Conservation (phyloP, 2,797 vertebrate species). For the Anolis apletophallus region DNA sequence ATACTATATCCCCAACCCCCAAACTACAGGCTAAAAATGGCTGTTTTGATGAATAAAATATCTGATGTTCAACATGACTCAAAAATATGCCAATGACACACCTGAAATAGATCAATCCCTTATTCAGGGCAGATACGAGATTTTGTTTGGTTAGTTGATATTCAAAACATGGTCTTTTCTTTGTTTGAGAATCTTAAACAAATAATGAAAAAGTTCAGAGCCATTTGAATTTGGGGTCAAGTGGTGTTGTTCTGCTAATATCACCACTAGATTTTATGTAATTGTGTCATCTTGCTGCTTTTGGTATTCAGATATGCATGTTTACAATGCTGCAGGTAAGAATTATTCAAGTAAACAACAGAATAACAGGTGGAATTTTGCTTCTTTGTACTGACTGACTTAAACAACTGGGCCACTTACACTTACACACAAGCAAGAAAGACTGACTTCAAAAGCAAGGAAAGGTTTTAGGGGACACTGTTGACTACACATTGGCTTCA, state of each 20-base stretch:
- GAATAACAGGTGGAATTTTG: conserved; percentile 53
- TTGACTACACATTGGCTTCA: conserved; percentile 44
- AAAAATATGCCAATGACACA: neutral
- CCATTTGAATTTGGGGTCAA: conserved; percentile 42
- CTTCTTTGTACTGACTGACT: conserved; percentile 48
- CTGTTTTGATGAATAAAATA: neutral
- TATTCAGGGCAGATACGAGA: neutral
- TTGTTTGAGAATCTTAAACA: neutral
- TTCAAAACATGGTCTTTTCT: neutral
- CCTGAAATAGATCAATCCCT: too few species aligned
- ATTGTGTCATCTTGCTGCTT: conserved; percentile 35
- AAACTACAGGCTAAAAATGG: neutral
- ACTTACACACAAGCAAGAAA: conserved; percentile 25
- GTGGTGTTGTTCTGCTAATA: neutral
- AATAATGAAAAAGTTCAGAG: neutral
- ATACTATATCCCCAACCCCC: too few species aligned
- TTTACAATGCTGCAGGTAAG: conserved; percentile 39
- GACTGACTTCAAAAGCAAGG: conserved; percentile 49
- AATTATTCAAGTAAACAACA: conserved; percentile 40
- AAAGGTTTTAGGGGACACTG: conserved; percentile 45
- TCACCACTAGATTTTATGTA: conserved; percentile 36
- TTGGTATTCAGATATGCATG: neutral
- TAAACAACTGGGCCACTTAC: conserved; percentile 18
- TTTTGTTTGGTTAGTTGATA: neutral
- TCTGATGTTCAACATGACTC: neutral